Evolutionary conservation across 2,113 vertebrate genomes (phyloP), one percentile per base, ranked within the genome.

Genomic region (Typhlomys cinereus): DNA sequence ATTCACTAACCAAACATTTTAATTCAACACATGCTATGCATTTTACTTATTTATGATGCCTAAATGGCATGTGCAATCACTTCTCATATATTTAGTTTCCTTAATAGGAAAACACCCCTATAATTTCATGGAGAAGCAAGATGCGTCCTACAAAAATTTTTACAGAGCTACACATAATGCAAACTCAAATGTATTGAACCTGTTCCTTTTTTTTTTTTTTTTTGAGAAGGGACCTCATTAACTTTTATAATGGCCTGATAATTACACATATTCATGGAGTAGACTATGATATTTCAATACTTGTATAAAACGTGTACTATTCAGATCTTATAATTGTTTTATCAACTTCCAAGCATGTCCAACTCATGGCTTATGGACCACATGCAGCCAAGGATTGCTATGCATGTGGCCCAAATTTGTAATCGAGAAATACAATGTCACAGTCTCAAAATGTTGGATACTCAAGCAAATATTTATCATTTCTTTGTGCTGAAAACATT

Each of bases 1-100:
- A 7, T 88, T 89, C 20, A 59, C 75, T 91, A 15, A 75, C 48
- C 92, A 81, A 85, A 36, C 73, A 48, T 88, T 94, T 91, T 91
- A 48, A 90, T 92, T 82, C 85, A 91, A 76, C 41, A 75, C 46
- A 73, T 74, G 15, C 31, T 70, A 76, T 50, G 18, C 36, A 89
- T 94, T 85, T 86, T 83, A 25, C 44, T 36, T 87, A 86, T 62
- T 84, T 94, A 70, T 54, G 21, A 90, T 80, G 21, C 44, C n/a
- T 85, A 54, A 86, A 84, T 8, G 2, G 8, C 76, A 71, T 80
- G 57, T 1, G n/a, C 14, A 74, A 48, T 85, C 25, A 69, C 4
- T 27, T 70, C 4, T 71, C 21, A n/a, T 46, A 48, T 62, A 83
- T 73, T 87, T 66, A 64, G 39, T 71, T 87, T 50, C 70, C n/a